Conservation (phyloP, 2,797 vertebrate genomes). For the Perodicticus potto region DNA sequence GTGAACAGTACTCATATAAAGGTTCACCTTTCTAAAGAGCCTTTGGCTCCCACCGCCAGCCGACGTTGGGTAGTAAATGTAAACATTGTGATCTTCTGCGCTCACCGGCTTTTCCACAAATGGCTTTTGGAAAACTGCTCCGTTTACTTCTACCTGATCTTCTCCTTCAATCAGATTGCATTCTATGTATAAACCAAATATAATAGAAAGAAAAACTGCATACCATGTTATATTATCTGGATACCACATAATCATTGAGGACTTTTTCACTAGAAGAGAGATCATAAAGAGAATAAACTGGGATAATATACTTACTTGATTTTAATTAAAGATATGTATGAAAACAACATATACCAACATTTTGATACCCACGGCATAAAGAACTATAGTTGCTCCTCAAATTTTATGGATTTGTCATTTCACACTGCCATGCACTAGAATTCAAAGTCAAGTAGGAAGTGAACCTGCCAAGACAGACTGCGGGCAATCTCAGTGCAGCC, state of each 20-base stretch:
- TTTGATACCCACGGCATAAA: background rate
- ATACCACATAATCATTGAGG: background rate
- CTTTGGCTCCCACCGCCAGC: slow-evolving; percentile 94
- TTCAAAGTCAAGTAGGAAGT: slow-evolving; percentile 24
- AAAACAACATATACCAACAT: background rate
- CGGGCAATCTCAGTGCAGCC: background rate
- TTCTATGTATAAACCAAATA: slow-evolving; percentile 89
- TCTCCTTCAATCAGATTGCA: slow-evolving; percentile 95
- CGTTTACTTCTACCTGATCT: slow-evolving; percentile 95
- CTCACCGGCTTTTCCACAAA: slow-evolving; percentile 96
- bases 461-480: background rate
- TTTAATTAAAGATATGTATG: slow-evolving; percentile 37
- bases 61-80: slow-evolving; percentile 95
- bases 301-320: background rate
- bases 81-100: slow-evolving; percentile 95
- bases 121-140: slow-evolving; percentile 94
- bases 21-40: slow-evolving; percentile 93
- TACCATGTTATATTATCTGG: background rate
- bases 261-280: background rate
- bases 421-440: background rate
- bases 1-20: background rate
- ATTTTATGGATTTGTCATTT: slow-evolving; percentile 15
- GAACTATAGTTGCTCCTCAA: background rate
- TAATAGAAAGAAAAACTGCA: background rate
- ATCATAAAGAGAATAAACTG: background rate